Base-by-base conservation (phyloP, 1,140 invertebrate species). In the Pachyrhynchus sulphureomaculatus region DNA sequence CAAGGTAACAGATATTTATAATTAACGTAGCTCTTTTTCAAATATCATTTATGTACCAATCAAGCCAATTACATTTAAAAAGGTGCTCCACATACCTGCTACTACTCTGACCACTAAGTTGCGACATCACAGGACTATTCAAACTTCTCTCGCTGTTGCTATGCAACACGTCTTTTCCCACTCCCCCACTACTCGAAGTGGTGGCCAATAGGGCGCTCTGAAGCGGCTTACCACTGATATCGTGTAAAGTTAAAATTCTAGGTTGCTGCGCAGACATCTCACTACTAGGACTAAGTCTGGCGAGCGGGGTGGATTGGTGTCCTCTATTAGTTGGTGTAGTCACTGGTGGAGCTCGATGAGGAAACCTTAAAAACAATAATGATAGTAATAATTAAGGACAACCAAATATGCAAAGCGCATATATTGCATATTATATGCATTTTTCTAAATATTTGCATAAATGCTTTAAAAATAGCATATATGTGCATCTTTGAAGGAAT, bases 261-360 rank as follows among this genome's bases (percentile, higher is more conserved):
- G 93, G 92, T 62, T 93, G 91, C 74, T 95, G 92, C 12, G 90
- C 88, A 57, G 92, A 95, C 39, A 96, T 76, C 76, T 96, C 93
- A 69, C 91, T 94, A 68, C 92, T 95, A 0, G 93, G 94, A 68
- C 92, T 95, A 0, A 96, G 77, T 57, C 94, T 80, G 0, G 93
- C 93, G 10, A 96, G 75, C 4, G 93, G 94, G 0, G 93, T 96
- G 55, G 90, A 93, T 72, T 95, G 92, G 70, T 88, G 85, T 42
- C 86, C 84, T 66, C 90, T 83, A 42, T 85, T 81, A 17, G 84
- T 78, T 34, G 80, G 74, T 13, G 78, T 72, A 37, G 82, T 82
- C 24, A 89, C 88, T 0, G 87, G 85, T 1, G 88, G 82, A 1
- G 87, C 85, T 8, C 13, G 36, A 39, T 39, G 36, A 6, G 26